phyloP scores from a whole-genome alignment of 2,113 vertebrate species.

The Macroglossus sobrinus region DNA sequence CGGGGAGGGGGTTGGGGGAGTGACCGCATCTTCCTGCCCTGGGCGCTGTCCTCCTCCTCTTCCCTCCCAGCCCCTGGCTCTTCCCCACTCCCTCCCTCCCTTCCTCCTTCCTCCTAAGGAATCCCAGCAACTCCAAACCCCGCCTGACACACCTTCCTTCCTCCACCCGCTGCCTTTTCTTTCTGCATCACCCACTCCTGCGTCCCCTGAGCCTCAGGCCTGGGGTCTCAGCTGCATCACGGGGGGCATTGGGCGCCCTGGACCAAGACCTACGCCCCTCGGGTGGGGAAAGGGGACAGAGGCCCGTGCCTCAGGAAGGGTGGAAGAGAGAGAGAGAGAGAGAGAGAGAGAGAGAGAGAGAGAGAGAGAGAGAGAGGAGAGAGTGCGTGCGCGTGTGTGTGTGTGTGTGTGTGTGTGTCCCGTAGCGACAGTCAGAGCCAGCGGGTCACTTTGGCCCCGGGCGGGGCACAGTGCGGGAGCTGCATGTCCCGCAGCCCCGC shows the following conservation, averaged over 20 bases:
- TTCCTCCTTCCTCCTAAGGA: neutral
- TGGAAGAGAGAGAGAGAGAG: too few species aligned
- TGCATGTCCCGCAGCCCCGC: neutral
- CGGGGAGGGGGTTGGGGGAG: too few species aligned
- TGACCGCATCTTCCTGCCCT: too few species aligned
- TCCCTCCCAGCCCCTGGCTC: neutral
- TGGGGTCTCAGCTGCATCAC: neutral
- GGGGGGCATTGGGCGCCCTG: too few species aligned
- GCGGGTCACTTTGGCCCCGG: neutral
- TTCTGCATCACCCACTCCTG: neutral
- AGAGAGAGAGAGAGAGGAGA: too few species aligned
- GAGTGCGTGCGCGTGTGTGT: neutral
- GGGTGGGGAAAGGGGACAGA: neutral
- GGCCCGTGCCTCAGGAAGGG: too few species aligned
- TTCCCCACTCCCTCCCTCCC: neutral
- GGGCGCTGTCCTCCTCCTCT: neutral
- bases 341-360: too few species aligned
- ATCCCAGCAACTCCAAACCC: neutral
- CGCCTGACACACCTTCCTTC: neutral
- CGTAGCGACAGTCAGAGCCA: neutral
- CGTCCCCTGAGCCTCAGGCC: neutral
- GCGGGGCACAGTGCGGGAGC: neutral
- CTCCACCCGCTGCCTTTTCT: neutral
- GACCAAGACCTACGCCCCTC: neutral
- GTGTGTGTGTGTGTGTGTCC: neutral